Conservation (phyloP, 1,140 invertebrate genomes). For the Anastrepha ludens region DNA sequence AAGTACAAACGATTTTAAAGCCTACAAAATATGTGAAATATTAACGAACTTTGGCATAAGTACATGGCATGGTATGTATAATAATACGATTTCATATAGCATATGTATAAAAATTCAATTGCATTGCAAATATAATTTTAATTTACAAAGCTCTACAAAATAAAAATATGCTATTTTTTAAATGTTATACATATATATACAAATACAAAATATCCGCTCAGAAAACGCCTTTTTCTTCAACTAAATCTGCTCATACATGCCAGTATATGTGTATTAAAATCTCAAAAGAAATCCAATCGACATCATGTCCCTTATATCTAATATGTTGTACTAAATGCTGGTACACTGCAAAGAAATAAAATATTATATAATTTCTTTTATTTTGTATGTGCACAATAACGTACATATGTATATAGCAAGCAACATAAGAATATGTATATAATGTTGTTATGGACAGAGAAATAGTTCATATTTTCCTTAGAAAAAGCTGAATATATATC, state of each 20-base stretch:
- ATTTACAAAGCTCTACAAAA: neutral
- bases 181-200: neutral
- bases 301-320: constrained; percentile 7
- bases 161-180: too few species aligned
- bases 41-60: neutral
- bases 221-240: too few species aligned
- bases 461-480: too few species aligned
- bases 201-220: too few species aligned
- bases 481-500: too few species aligned
- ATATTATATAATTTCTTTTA: neutral
- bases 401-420: too few species aligned
- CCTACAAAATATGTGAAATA: neutral
- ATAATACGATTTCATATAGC: neutral
- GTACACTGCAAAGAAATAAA: constrained; percentile 8
- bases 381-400: too few species aligned
- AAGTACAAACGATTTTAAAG: constrained; percentile 10
- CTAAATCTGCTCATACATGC: too few species aligned
- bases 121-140: neutral
- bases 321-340: constrained; percentile 38
- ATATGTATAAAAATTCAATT: neutral
- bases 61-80: neutral
- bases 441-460: too few species aligned
- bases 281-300: neutral
- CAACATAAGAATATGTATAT: too few species aligned
- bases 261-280: neutral